A percentile compares a stretch with the other conserved stretches of the same genome.
phyloP scores from a whole-genome alignment of 2,113 vertebrate species.

The Carassius carassius region DNA sequence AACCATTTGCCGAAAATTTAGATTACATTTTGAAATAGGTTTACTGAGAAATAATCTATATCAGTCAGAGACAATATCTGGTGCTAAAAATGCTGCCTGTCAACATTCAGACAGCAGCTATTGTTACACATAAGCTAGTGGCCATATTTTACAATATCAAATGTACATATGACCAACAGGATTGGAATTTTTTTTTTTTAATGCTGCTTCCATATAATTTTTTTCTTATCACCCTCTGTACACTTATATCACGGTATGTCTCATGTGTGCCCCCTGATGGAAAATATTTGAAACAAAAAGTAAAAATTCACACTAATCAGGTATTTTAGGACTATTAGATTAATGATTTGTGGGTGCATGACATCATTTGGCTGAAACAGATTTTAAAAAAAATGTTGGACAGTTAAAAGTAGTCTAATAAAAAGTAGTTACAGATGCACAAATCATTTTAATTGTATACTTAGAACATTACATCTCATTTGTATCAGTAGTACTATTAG shows the following conservation, averaged over 20 bases:
- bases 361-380: background rate
- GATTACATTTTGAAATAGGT: slow-evolving; percentile 40
- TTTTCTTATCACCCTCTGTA: slow-evolving; percentile 5
- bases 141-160: background rate
- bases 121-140: slow-evolving; percentile 17
- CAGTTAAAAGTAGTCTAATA: background rate
- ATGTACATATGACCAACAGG: background rate
- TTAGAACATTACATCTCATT: background rate
- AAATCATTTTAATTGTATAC: background rate
- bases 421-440: background rate
- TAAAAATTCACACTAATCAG: slow-evolving; percentile 12
- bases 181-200: background rate
- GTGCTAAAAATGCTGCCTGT: slow-evolving; percentile 14
- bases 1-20: slow-evolving; percentile 30
- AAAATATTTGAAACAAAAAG: slow-evolving; percentile 57
- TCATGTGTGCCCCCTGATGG: slow-evolving; percentile 58
- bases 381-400: background rate
- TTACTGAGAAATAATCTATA: slow-evolving; percentile 35
- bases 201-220: background rate
- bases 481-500: background rate
- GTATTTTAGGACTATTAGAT: background rate
- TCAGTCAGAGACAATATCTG: background rate
- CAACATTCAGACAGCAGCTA: background rate
- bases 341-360: background rate
- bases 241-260: slow-evolving; percentile 32